Conservation (phyloP, 2,797 vertebrate genomes). For the Zalophus californianus region DNA sequence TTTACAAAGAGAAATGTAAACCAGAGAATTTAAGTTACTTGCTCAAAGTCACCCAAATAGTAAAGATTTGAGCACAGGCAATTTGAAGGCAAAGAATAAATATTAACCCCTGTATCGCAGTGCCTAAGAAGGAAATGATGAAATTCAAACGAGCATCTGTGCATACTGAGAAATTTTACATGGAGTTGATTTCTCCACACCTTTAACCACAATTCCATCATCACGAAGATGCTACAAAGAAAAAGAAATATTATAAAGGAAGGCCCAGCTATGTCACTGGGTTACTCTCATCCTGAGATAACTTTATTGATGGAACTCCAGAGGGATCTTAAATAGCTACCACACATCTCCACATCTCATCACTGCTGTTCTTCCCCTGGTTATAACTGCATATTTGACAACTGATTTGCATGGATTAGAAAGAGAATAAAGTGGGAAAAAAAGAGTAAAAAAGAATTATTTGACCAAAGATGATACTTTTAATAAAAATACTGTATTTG, state of each 20-base stretch:
- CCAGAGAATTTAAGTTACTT: conserved; percentile 3
- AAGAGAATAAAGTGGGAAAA: not conserved
- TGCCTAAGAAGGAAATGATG: not conserved
- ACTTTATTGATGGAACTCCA: not conserved
- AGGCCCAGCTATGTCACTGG: not conserved
- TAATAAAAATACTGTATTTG: not conserved
- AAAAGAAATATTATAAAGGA: conserved; percentile 29
- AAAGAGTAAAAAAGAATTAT: conserved; percentile 24
- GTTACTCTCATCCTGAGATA: not conserved
- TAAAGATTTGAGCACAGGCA: not conserved
- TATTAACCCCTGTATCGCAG: not conserved
- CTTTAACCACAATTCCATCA: not conserved
- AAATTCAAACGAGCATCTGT: conserved; percentile 50
- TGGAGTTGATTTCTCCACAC: not conserved
- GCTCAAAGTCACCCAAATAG: not conserved
- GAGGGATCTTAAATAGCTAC: not conserved
- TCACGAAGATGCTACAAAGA: not conserved
- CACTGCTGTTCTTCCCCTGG: not conserved
- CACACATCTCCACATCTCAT: not conserved
- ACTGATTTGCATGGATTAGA: conserved; percentile 23
- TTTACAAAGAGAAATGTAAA: conserved; percentile 57
- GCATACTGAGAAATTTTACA: not conserved
- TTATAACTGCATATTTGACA: conserved; percentile 35
- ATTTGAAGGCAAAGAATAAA: not conserved
- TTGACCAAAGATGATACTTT: conserved; percentile 19